Evolutionary conservation across 1,140 invertebrate genomes (phyloP), one percentile per base, ranked within the genome.

Genomic region (Stegodyphus dumicola): DNA sequence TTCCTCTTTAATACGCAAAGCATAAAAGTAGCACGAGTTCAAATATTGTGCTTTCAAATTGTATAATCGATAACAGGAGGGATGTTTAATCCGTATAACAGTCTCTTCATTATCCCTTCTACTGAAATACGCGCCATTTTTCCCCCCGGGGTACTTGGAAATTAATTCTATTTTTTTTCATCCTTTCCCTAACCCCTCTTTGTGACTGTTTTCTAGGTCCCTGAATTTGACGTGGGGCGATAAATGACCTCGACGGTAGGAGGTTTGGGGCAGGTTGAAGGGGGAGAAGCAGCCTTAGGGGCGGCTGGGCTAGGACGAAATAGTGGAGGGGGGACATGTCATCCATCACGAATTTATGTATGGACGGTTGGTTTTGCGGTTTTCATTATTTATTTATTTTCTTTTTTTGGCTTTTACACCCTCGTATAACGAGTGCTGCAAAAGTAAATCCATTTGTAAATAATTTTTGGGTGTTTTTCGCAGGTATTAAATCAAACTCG

Each of bases 321-420:
- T 33, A 3, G 33, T 33, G 17, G 60, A 48, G 75, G 65, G 64
- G 49, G 64, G 13, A 65, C 10, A 66, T 78, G 77, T 71, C 77
- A 80, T 80, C 77, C 60, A 83, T 83, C 71, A 83, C 56, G 17
- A 75, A 66, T 83, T 83, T 83, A 73, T 75, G 64, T 83, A 75
- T 75, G 80, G 80, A 66, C 71, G 80, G 80, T 75, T 83, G 80
- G 60, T 83, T 83, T 75, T 83, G 80, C 13, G 70, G 33, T 73
- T 7, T 49, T 7, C 11, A 15, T 76, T n/a, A 60, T 17, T 76
- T 76, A 49, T 48, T 67, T 67, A 10, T 18, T 67, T n/a, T 7
- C 17, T 49, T 49, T 49, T 71, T 64, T 71, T 64, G 53, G 17
- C 67, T 54, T 17, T 53, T 11, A 71, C 48, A 71, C 48, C 56